Percentiles rank a stretch among this genome's conserved stretches.
These are phyloP conservation scores for Pterocles burchelli DNA, from an alignment of 2,113 vertebrate genomes.

Conservation along the genomic window DNA sequence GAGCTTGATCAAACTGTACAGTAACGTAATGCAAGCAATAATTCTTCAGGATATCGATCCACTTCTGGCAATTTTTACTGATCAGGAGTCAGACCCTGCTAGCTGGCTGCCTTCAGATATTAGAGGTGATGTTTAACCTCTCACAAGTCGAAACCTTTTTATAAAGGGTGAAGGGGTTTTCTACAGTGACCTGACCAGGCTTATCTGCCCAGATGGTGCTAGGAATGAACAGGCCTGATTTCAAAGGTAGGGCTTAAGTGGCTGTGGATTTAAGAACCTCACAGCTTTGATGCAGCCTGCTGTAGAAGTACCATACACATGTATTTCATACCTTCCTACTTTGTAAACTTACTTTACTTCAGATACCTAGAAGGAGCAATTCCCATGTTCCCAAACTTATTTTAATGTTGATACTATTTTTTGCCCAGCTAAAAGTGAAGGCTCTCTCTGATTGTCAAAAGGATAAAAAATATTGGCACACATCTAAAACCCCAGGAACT, in stretches of 20 bases:
- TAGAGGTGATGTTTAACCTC: neutral
- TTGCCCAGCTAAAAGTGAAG: neutral
- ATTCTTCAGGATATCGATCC: neutral
- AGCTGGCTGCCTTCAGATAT: neutral
- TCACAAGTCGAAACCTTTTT: neutral
- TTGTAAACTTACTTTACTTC: neutral
- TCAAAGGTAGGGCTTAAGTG: neutral
- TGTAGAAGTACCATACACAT: neutral
- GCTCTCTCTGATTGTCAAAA: neutral
- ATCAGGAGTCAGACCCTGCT: neutral
- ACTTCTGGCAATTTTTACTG: neutral
- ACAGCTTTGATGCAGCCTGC: neutral
- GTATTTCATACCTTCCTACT: neutral
- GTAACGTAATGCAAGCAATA: neutral
- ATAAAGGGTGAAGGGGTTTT: neutral
- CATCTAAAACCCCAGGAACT: neutral
- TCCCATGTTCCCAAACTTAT: neutral
- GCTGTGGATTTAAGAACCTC: neutral
- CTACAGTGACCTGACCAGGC: neutral
- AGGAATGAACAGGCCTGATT: neutral
- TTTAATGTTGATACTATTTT: slow-evolving; percentile 30
- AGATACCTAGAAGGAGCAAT: neutral
- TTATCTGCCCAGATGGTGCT: neutral
- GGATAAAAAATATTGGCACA: neutral
- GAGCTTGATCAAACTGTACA: neutral